Conservation (phyloP, 2,113 vertebrate genomes). For the Brachyhypopomus gauderio region DNA sequence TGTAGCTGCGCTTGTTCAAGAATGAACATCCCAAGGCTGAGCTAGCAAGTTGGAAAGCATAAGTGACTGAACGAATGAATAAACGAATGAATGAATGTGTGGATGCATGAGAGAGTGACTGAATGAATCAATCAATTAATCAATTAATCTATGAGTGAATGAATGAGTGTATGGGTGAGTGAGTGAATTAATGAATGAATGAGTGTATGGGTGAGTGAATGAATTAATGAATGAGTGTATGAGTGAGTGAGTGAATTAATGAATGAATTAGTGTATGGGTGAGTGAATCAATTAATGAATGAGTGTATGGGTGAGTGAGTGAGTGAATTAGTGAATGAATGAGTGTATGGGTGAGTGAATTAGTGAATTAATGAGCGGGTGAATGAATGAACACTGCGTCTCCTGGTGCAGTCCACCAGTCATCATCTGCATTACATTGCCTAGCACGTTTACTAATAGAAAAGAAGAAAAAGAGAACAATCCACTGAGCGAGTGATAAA, state of each 20-base stretch:
- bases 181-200: conserved; percentile 33
- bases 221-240: neutral
- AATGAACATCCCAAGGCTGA: conserved; percentile 44
- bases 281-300: conserved; percentile 5
- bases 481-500: conserved; percentile 53
- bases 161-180: neutral
- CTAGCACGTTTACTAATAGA: conserved; percentile 43
- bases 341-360: neutral
- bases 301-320: neutral
- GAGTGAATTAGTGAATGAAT: conserved; percentile 32
- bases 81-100: neutral
- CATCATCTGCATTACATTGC: conserved; percentile 53
- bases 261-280: neutral
- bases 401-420: conserved; percentile 43
- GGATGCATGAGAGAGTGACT: too few relatives aligned
- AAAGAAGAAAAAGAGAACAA: conserved; percentile 35
- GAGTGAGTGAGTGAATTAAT: conserved; percentile 34
- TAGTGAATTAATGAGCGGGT: neutral
- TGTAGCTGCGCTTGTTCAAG: conserved; percentile 39
- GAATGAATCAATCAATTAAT: too few relatives aligned
- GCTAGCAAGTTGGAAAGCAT: conserved; percentile 49
- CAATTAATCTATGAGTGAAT: too few relatives aligned
- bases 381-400: conserved; percentile 14
- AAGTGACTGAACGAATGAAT: conserved; percentile 18
- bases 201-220: neutral